phyloP scores from a whole-genome alignment of 2,113 vertebrate genomes.

The Riparia riparia region DNA sequence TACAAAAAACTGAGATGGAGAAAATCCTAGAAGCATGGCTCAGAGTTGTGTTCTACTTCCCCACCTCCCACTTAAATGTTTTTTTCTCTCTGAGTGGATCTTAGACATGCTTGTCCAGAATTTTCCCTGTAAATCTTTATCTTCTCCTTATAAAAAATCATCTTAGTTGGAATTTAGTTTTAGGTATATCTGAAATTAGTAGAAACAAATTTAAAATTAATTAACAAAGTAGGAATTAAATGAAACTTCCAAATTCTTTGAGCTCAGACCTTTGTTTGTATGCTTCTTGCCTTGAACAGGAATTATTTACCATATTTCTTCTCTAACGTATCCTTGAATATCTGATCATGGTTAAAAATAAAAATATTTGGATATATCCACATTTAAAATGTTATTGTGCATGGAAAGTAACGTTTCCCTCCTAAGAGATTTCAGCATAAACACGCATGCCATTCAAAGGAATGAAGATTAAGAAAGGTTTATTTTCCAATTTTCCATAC shows the following conservation, averaged over 20 bases:
- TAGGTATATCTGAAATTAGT: background rate
- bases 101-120: background rate
- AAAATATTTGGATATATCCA: background rate
- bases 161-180: background rate
- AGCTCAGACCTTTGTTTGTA: background rate
- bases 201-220: background rate
- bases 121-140: background rate
- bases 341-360: background rate
- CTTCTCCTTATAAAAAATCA: constrained; percentile 26
- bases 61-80: background rate
- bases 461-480: background rate
- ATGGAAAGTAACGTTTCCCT: background rate
- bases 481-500: background rate
- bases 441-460: background rate
- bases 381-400: background rate
- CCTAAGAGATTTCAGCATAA: background rate
- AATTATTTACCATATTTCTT: background rate
- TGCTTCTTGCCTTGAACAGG: background rate
- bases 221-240: background rate
- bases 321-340: background rate
- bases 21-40: background rate
- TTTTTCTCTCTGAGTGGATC: background rate
- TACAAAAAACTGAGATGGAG: background rate
- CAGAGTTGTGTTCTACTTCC: background rate
- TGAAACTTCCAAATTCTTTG: background rate